Evolutionary conservation across 2,113 vertebrate species (phyloP), one percentile per base, ranked within the genome.

Genomic region (Paramisgurnus dabryanus): DNA sequence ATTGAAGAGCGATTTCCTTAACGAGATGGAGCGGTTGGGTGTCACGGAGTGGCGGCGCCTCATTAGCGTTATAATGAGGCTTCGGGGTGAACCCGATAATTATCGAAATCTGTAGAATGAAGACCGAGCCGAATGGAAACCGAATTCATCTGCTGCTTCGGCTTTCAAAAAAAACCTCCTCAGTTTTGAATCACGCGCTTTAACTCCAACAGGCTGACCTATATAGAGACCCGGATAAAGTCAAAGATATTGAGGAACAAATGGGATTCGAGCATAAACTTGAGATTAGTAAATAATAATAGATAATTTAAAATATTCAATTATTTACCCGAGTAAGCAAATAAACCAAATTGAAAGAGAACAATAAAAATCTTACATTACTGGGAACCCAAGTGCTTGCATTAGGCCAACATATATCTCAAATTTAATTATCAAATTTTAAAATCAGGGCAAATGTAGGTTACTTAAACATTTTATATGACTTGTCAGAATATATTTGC

Each of bases 1-100:
- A 97, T 95, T 96, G 96, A 97, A 96, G 96, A 98, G 96, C 95
- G 94, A 97, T 98, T 97, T 97, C 94, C 95, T 96, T 98, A 97
- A 98, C 95, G 95, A 97, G 95, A 96, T 94, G 93, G 94, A 96
- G 96, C 94, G 95, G 95, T 92, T 95, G 92, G 95, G 95, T 94
- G 95, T 95, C 96, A 98, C 96, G 96, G 93, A 96, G 95, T 93
- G 93, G 95, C 96, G 94, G 95, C 95, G 95, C 94, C 95, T 98
- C 96, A 97, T 98, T 98, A 98, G 90, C 93, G 91, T 89, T 91
- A 78, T 98, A 97, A 97, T 97, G 95, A 96, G 94, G 94, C 94
- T 97, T 94, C 91, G 93, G 95, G 94, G 94, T 92, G 95, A 93
- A 95, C 92, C 92, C 89, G 86, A 91, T 91, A 91, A 92, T 94